Percentiles rank a stretch among this genome's conserved stretches.
These are phyloP conservation scores for Puma concolor DNA, from an alignment of 2,113 vertebrate genomes.

Conservation along the genomic window DNA sequence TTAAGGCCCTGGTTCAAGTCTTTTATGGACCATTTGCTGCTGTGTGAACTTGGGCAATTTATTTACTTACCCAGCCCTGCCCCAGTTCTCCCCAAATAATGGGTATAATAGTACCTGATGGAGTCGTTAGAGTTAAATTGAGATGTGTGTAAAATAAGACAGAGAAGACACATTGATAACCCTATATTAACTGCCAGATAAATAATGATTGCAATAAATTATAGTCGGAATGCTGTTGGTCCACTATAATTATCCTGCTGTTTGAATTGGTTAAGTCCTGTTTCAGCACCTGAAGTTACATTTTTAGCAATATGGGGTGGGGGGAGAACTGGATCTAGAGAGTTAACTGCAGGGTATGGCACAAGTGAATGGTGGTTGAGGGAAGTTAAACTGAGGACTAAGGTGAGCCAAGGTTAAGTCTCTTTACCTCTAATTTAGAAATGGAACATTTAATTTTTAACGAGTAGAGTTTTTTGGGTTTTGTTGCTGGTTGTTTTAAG, in stretches of 20 bases:
- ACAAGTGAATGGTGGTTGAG: background rate
- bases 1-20: background rate
- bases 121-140: background rate
- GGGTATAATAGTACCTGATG: background rate
- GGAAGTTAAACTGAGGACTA: constrained; percentile 64
- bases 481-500: background rate
- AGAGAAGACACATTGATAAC: background rate
- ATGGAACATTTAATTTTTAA: background rate
- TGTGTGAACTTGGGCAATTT: too few relatives aligned
- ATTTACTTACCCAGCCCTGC: too few relatives aligned
- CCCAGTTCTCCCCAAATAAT: background rate
- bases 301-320: background rate
- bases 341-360: background rate
- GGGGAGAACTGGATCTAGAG: background rate
- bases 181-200: background rate
- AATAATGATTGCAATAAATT: background rate
- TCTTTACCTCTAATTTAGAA: background rate
- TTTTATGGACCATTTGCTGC: background rate
- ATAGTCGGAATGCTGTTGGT: background rate
- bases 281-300: background rate
- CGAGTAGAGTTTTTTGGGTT: background rate
- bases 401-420: constrained; percentile 60
- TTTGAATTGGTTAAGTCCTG: background rate
- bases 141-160: background rate
- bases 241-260: background rate